phyloP scores from a whole-genome alignment of 1,140 invertebrate genomes.

The Hydropsyche tenuis region DNA sequence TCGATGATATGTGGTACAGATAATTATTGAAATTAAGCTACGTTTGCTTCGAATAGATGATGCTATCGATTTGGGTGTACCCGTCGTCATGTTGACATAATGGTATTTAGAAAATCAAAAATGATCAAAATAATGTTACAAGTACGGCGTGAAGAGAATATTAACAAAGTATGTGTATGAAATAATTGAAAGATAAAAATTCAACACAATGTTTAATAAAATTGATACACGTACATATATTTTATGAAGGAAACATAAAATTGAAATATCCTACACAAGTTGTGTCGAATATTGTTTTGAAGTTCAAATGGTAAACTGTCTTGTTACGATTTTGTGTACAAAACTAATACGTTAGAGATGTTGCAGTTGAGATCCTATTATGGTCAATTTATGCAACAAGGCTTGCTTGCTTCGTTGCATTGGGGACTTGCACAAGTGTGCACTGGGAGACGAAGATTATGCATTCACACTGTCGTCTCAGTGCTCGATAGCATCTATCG shows the following conservation, averaged over 20 bases:
- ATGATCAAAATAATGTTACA: no score
- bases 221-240: no score
- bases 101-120: not conserved
- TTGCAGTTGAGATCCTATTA: conserved; percentile 5
- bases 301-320: no score
- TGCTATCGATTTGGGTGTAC: conserved; percentile 1
- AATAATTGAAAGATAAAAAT: no score
- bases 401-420: not conserved
- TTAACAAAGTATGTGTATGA: no score
- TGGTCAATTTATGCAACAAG: conserved; percentile 19
- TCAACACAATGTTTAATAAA: no score
- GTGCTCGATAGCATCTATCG: no score
- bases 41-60: not conserved
- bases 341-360: not conserved
- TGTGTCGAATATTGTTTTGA: no score
- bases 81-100: not conserved
- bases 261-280: no score
- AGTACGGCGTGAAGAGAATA: no score
- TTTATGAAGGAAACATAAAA: no score
- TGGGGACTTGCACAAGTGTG: not conserved
- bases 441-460: conserved; percentile 2
- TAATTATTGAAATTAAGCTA: conserved; percentile 1
- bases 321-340: no score
- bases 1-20: conserved; percentile 1
- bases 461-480: conserved; percentile 4